Evolutionary conservation across 2,797 vertebrate species (phyloP).

Genomic region (Muscicapa striata): DNA sequence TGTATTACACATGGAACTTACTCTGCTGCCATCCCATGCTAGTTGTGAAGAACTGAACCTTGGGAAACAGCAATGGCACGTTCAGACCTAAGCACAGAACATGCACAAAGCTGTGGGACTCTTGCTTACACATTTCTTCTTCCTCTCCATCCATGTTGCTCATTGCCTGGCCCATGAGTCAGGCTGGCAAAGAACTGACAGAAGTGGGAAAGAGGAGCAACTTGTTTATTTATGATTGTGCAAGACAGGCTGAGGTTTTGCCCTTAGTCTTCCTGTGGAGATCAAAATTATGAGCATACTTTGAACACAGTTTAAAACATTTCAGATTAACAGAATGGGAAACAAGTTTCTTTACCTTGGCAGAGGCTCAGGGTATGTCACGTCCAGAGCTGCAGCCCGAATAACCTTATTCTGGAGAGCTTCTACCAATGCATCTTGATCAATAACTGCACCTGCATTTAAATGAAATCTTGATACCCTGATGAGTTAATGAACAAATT

Average conservation of each 20-base stretch:
- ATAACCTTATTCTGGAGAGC: slow-evolving; percentile 77
- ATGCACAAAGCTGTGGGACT: not conserved
- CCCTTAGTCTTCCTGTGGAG: not conserved
- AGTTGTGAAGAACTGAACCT: not conserved
- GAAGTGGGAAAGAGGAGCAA: not conserved
- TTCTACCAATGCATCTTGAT: slow-evolving; percentile 80
- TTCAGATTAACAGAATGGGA: not conserved
- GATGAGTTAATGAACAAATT: fast-evolving
- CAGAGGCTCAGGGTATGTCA: slow-evolving; percentile 81
- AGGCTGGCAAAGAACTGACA: not conserved
- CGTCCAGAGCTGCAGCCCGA: slow-evolving; percentile 76
- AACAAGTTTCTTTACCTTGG: slow-evolving; percentile 66
- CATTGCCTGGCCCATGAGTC: not conserved
- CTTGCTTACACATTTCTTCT: not conserved
- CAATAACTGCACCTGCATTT: slow-evolving; percentile 76
- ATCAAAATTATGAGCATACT: not conserved
- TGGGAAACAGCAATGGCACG: not conserved
- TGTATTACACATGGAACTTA: not conserved
- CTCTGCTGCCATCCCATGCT: not conserved
- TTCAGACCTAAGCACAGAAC: not conserved
- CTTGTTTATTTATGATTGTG: not conserved
- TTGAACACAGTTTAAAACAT: not conserved
- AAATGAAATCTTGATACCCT: not conserved
- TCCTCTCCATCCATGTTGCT: fast-evolving
- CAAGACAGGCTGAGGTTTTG: not conserved